A percentile compares a stretch with the other conserved stretches of the same genome.
Evolutionary conservation across 2,888 invertebrate species (phyloP).

Genomic region (Catonia carolina): DNA sequence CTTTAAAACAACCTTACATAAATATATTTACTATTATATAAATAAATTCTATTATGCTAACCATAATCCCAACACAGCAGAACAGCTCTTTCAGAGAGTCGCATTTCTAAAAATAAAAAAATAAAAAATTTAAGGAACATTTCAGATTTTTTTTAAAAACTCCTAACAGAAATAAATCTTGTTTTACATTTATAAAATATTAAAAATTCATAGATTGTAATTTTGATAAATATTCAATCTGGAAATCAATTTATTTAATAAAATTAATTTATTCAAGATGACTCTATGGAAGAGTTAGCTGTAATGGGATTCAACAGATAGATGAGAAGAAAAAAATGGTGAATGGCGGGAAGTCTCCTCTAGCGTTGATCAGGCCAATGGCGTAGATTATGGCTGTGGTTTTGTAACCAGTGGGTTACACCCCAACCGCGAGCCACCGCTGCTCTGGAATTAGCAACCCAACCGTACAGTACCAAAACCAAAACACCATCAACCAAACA

Average conservation of each 20-base stretch:
- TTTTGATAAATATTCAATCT: no score
- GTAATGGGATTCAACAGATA: neutral
- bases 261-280: no score
- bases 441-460: conserved; percentile 36
- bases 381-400: conserved; percentile 26
- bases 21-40: neutral
- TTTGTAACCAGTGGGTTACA: conserved; percentile 35
- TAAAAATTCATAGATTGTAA: no score
- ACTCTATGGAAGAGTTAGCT: neutral
- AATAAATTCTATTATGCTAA: neutral
- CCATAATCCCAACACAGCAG: no score
- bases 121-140: no score
- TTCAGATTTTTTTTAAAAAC: no score
- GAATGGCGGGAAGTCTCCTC: conserved; percentile 1
- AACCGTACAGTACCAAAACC: conserved; percentile 19
- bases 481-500: neutral
- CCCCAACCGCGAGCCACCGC: conserved; percentile 37
- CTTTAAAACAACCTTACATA: conserved; percentile 10
- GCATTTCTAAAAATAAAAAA: no score
- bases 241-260: no score
- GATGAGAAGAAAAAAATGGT: conserved; percentile 5
- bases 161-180: no score
- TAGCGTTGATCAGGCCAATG: conserved; percentile 34
- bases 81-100: no score
- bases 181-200: no score